Evolutionary conservation across 2,113 vertebrate species (phyloP).

Genomic region (Eulemur macaco): DNA sequence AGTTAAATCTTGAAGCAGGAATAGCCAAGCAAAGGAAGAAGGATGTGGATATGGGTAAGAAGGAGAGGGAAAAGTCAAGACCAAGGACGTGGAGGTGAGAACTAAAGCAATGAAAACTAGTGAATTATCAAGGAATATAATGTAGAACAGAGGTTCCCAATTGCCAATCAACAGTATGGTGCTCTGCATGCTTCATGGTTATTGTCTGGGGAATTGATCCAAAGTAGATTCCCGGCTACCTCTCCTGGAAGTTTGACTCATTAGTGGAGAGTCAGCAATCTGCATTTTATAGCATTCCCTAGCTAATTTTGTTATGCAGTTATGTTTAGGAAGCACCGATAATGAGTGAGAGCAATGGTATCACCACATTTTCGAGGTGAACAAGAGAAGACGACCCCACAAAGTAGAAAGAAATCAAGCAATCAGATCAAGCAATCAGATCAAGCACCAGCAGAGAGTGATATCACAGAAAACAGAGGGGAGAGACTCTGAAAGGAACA

Average conservation of each 20-base stretch:
- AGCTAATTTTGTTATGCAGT: not conserved
- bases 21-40: not conserved
- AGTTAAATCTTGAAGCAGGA: not conserved
- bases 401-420: not conserved
- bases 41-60: not conserved
- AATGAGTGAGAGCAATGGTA: not conserved
- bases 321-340: not conserved
- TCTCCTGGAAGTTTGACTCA: not conserved
- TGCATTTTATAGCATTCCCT: not conserved
- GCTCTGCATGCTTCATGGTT: not conserved
- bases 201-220: not conserved
- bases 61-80: not conserved
- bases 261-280: not conserved
- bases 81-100: not conserved
- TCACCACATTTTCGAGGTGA: not conserved
- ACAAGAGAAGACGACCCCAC: not conserved
- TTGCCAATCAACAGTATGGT: not conserved
- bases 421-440: not conserved
- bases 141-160: not conserved
- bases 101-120: not conserved
- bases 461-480: not conserved
- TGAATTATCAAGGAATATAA: not conserved
- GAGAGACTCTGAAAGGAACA: not conserved
- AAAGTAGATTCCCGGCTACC: not conserved
- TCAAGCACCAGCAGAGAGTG: not conserved